Conservation (phyloP, 2,113 vertebrate genomes). For the Rynchops niger region DNA sequence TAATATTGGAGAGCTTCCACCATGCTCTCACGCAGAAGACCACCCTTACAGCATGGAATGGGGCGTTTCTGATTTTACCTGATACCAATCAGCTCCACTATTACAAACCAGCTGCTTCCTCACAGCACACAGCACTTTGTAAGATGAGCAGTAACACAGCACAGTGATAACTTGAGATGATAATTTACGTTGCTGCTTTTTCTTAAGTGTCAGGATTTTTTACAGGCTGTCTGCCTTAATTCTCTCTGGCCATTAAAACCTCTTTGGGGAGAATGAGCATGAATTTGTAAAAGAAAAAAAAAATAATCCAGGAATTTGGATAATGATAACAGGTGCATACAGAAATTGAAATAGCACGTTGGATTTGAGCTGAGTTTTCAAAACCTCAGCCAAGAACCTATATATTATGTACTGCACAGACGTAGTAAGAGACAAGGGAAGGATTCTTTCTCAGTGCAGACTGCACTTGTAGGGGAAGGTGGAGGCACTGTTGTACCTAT, state of each 20-base stretch:
- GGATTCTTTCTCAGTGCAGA: background rate
- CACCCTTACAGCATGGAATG: background rate
- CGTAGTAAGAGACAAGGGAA: background rate
- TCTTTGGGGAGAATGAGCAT: background rate
- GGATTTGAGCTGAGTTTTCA: background rate
- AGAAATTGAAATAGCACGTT: constrained; percentile 31
- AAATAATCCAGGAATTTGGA: background rate
- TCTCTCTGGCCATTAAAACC: constrained; percentile 18
- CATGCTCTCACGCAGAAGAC: background rate
- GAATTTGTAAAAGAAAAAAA: background rate
- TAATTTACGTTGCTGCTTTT: constrained; percentile 1
- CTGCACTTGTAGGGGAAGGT: background rate
- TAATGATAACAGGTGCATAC: background rate
- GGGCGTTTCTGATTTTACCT: background rate
- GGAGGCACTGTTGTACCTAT: background rate
- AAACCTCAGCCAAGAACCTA: background rate
- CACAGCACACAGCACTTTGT: constrained; percentile 2
- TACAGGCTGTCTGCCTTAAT: constrained; percentile 13
- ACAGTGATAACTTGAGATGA: background rate
- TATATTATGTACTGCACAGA: background rate
- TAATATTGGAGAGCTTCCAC: background rate
- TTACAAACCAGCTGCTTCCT: background rate
- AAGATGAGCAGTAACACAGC: background rate
- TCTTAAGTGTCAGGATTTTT: constrained; percentile 21
- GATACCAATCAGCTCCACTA: background rate